These are phyloP conservation scores for Naso thynnoides DNA, from an alignment of 2,797 vertebrate genomes.

Conservation along the genomic window DNA sequence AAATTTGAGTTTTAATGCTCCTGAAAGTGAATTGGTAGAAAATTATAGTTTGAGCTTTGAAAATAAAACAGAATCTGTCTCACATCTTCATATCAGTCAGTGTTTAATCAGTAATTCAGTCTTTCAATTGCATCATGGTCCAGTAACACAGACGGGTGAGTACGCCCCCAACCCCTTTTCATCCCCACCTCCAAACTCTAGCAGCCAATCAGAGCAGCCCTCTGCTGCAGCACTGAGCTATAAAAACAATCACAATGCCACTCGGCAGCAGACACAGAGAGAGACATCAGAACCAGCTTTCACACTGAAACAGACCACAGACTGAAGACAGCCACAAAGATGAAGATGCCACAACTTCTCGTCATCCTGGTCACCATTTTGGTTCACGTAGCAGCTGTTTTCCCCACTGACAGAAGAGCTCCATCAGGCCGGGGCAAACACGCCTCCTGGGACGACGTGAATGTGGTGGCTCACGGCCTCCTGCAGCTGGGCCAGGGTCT, in stretches of 20 bases:
- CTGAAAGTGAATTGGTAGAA: not conserved
- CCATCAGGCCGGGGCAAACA: slow-evolving; percentile 65
- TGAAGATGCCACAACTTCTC: slow-evolving; percentile 74
- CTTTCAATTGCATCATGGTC: slow-evolving; percentile 72
- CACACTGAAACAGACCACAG: slow-evolving; percentile 6
- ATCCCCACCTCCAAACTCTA: slow-evolving; percentile 27
- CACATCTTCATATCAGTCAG: not conserved
- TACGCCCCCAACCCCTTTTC: slow-evolving; percentile 47
- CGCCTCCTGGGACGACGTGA: slow-evolving; percentile 95
- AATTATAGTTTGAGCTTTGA: slow-evolving; percentile 10
- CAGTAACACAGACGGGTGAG: slow-evolving; percentile 20
- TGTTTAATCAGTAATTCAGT: slow-evolving; percentile 37
- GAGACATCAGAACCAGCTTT: slow-evolving; percentile 25
- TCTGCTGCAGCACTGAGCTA: slow-evolving; percentile 59
- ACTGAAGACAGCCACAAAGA: slow-evolving; percentile 47
- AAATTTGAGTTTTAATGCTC: too few relatives aligned
- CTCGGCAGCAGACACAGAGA: slow-evolving; percentile 49
- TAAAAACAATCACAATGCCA: slow-evolving; percentile 64
- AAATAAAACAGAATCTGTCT: not conserved
- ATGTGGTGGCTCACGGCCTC: slow-evolving; percentile 93
- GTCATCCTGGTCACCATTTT: slow-evolving; percentile 72
- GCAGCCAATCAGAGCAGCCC: slow-evolving; percentile 75
- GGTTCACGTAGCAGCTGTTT: slow-evolving; percentile 59
- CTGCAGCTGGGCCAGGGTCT: slow-evolving; percentile 95
- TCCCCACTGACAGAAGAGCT: slow-evolving; percentile 70